Base-by-base conservation (phyloP, 2,113 vertebrate species). In the Poecilia latipinna region DNA sequence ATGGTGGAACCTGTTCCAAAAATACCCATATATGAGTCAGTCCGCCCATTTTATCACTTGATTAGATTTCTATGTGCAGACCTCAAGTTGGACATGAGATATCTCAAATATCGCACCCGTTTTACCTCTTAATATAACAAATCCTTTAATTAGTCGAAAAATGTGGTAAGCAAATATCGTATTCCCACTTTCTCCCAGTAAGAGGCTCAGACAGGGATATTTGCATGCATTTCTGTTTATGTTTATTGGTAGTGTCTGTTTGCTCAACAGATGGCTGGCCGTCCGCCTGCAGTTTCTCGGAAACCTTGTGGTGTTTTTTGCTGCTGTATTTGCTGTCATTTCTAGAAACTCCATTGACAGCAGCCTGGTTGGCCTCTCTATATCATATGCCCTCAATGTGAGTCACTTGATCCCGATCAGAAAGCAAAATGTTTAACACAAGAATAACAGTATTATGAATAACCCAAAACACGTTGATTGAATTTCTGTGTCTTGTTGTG, bases 381-480 rank as follows among this genome's bases (percentile, higher is more conserved):
- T 99, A 88, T 99, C 98, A 65, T 97, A 97, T 0, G 95, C 98
- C 3, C 95, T 99, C 73, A 99, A 93, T 19, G 98, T 99, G 74
- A 96, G 96, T 95, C 8, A 10, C 42, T 11, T 54, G 12, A 70
- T 57, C n/a, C 22, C 17, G 62, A 7, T 72, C 33, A 8, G 35
- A 39, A 39, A 66, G 8, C 24, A 37, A 22, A 35, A 7, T 28
- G 11, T 48, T n/a, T 22, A 10, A 8, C 17, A 19, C 15, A 68
- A 48, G 48, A 19, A 26, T 28, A 71, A 11, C 51, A 8, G 8
- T 54, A 54, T 57, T 57, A n/a, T 22, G 2, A 57, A 3, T 57
- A 57, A 10, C 24, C 24, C 1, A 22, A n/a, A 57, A n/a, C 7
- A 24, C 24, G 5, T 57, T 10, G n/a, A n/a, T 57, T 57, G 8